Base-by-base conservation (phyloP, 2,113 vertebrate species). In the Hemiprocne comata region DNA sequence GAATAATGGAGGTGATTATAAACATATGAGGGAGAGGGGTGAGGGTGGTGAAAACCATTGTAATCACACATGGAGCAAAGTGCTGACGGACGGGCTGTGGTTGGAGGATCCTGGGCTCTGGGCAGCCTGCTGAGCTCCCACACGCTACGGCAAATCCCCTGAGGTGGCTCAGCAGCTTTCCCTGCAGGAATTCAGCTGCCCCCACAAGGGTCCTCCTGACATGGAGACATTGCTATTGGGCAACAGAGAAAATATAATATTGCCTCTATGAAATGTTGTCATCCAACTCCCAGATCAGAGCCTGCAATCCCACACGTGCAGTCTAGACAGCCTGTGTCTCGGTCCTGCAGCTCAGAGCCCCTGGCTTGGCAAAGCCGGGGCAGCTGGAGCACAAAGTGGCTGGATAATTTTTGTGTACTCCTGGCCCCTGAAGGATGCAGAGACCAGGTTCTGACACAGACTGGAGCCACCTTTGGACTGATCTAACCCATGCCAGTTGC, bases 21-120 rank as follows among this genome's bases (percentile, higher is more conserved):
- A 95, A 96, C 96, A 97, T 80, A 71, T 64, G 97, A 96, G 5
- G 31, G 94, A 89, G 89, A 89, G 84, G 76, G 78, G 76, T 72
- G 87, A 90, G 71, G 85, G 87, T 66, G 96, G 90, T 97, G 97
- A 97, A 95, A 97, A 67, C 38, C 85, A 67, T 3, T 89, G 94
- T 51, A 91, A 92, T 93, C 91, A 90, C 97, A 93, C 89, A 79
- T 91, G 96, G 97, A 80, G 69, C 25, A 5, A 26, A 2, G 92
- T 93, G 97, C 96, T 97, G 97, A 97, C 0, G 83, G 97, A 97
- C 0, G 6, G 93, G 95, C 95, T 66, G 93, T 33, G 89, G 24
- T 60, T 79, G 89, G 90, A 96, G 91, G 69, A 78, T 87, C 83
- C 60, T 0, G 5, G 82, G 92, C 94, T 90, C 90, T 70, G 93